Evolutionary conservation across 1,140 invertebrate genomes (phyloP).

Genomic region (Mercenaria mercenaria): DNA sequence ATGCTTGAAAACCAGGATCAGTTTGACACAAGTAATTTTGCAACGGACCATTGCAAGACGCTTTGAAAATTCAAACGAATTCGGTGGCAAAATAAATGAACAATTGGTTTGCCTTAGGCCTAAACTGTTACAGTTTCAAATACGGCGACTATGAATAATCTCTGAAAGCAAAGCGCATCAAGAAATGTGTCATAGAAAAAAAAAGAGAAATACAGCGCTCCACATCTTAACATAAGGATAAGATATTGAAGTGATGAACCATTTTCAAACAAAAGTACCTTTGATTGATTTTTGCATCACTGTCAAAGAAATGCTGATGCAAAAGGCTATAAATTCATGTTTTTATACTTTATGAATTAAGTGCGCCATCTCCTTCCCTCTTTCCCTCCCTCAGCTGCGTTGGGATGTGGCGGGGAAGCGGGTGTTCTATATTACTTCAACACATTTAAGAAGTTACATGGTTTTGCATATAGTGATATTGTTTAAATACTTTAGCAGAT

Average conservation of each 20-base stretch:
- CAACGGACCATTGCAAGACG: conserved; percentile 35
- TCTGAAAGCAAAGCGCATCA: conserved; percentile 16
- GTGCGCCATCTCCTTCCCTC: no score
- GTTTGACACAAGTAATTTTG: conserved; percentile 55
- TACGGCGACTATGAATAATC: not conserved
- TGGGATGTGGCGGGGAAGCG: no score
- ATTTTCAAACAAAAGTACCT: conserved; percentile 6
- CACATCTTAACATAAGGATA: not conserved
- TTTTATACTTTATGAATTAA: not conserved
- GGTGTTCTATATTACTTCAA: no score
- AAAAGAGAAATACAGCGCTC: not conserved
- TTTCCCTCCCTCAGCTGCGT: no score
- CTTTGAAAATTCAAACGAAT: conserved; percentile 44
- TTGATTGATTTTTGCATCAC: no score
- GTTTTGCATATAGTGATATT: no score
- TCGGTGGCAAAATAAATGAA: not conserved
- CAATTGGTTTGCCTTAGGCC: conserved; percentile 28
- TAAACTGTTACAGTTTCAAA: conserved; percentile 35
- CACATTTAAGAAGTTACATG: no score
- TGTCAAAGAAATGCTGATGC: no score
- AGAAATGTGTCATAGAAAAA: conserved; percentile 44
- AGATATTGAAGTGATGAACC: conserved; percentile 15
- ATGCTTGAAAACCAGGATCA: conserved; percentile 35
- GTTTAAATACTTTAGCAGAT: no score
- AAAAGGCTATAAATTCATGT: no score